phyloP scores from a whole-genome alignment of 2,888 invertebrate genomes.

The Ophraella communa region DNA sequence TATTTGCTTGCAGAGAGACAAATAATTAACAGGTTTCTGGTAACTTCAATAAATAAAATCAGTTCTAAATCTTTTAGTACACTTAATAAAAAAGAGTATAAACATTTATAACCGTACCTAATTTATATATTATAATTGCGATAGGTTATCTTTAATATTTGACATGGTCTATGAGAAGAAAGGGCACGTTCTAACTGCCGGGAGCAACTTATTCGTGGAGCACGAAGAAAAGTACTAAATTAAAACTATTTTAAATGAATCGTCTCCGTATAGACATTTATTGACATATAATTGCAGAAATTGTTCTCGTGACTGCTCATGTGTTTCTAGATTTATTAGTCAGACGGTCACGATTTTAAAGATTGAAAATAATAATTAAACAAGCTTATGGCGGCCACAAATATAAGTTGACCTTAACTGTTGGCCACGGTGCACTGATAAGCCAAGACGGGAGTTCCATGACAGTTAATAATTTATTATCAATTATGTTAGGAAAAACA shows the following conservation, averaged over 20 bases:
- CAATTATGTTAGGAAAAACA: no score
- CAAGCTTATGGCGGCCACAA: neutral
- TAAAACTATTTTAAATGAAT: conserved; percentile 1
- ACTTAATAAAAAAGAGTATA: no score
- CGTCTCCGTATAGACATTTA: neutral
- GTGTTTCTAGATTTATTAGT: neutral
- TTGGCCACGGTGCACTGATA: neutral
- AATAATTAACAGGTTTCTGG: no score
- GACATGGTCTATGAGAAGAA: neutral
- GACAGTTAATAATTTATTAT: no score
- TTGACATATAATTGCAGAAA: neutral
- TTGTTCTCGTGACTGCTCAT: conserved; percentile 1
- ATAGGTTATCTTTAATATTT: neutral
- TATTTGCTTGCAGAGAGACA: no score
- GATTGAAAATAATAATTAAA: neutral
- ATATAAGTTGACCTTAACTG: neutral
- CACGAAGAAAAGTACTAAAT: conserved; percentile 4
- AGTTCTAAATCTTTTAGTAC: no score
- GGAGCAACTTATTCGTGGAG: neutral
- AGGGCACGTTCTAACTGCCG: neutral
- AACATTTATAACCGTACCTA: no score
- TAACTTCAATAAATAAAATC: no score
- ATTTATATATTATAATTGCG: no score
- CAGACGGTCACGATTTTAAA: neutral
- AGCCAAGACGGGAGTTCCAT: no score